Evolutionary conservation across 2,797 vertebrate genomes (phyloP), one percentile per base, ranked within the genome.

Genomic region (Pangasius djambal): DNA sequence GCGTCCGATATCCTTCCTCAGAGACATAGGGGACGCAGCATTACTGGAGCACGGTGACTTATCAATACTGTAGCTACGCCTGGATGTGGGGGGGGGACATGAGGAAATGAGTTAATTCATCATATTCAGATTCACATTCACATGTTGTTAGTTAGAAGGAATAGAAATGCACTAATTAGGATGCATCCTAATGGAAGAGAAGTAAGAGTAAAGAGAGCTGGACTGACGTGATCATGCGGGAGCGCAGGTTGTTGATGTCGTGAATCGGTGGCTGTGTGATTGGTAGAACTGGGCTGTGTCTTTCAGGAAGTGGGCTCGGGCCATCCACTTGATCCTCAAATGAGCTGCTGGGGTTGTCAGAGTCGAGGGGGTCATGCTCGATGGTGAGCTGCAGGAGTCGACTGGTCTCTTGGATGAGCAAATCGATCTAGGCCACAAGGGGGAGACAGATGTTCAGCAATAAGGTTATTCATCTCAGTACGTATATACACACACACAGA

Each of bases 391-490:
- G 98, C 85, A 99, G 97, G 91, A 98, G 95, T 6, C 97, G 97
- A 91, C 97, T 99, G 5, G 98, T 99, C 93, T 99, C 98, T 93
- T 99, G 98, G 93, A 99, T 98, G 89, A 99, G 95, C 91, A 99
- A 93, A 94, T 99, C 98, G 0, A 99, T 99, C 98, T 99, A 48
- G 9, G 37, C 52, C 77, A 74, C 52, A 84, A 85, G 65, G 13
- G 69, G 87, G 85, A 86, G 85, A 75, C 70, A 77, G 0, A 75
- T 75, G 10, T 22, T 84, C 16, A 67, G 6, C 6, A 67, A 7
- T 1, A 22, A 31, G n/a, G 12, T 31, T 69, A 50, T 34, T 52
- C 22, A 13, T 31, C 63, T 25, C 31, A 70, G n/a, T 52, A 34
- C 25, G 37, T 1, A 48, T 22, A 65, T 55, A 37, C 18, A 74